Percentiles rank a stretch among this genome's conserved stretches.
Conservation (phyloP, 2,888 invertebrate genomes). For the Athalia circularis region DNA sequence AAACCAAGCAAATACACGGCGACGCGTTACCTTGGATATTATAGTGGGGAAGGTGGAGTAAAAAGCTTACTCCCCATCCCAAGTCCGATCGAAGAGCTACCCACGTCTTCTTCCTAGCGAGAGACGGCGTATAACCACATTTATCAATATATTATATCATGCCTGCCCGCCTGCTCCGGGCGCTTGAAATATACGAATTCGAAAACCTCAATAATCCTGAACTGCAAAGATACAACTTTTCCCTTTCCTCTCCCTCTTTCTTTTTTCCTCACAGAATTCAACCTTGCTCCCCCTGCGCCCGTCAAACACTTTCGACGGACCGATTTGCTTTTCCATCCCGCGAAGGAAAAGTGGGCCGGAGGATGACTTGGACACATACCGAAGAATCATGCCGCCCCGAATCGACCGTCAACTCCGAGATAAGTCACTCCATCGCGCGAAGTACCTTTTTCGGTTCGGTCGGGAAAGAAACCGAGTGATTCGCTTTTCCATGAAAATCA, state of each 20-base stretch:
- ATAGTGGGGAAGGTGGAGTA: not conserved
- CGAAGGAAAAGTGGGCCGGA: not conserved
- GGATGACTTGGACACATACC: not conserved
- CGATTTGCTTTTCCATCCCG: conserved; percentile 14
- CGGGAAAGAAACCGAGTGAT: not conserved
- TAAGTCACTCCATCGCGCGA: not conserved
- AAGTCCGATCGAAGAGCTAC: conserved; percentile 35
- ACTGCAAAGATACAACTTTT: conserved; percentile 25
- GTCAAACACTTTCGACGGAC: conserved; percentile 3
- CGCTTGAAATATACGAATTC: conserved; percentile 28
- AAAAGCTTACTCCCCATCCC: conserved; percentile 29
- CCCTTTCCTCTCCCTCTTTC: not conserved
- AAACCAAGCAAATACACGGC: conserved; percentile 25
- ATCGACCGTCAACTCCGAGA: not conserved
- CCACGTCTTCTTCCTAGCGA: conserved; percentile 39
- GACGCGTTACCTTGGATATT: not conserved
- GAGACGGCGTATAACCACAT: conserved; percentile 37
- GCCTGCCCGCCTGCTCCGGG: conserved; percentile 12
- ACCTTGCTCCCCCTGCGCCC: not conserved
- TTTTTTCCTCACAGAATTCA: not conserved
- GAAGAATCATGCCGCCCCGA: conserved; percentile 14
- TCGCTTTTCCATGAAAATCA: no score
- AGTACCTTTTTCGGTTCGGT: not conserved
- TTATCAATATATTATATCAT: conserved; percentile 42
- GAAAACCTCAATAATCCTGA: conserved; percentile 41